A percentile compares a stretch with the other conserved stretches of the same genome.
Evolutionary conservation across 2,113 vertebrate genomes (phyloP).

Genomic region (Rattus norvegicus): DNA sequence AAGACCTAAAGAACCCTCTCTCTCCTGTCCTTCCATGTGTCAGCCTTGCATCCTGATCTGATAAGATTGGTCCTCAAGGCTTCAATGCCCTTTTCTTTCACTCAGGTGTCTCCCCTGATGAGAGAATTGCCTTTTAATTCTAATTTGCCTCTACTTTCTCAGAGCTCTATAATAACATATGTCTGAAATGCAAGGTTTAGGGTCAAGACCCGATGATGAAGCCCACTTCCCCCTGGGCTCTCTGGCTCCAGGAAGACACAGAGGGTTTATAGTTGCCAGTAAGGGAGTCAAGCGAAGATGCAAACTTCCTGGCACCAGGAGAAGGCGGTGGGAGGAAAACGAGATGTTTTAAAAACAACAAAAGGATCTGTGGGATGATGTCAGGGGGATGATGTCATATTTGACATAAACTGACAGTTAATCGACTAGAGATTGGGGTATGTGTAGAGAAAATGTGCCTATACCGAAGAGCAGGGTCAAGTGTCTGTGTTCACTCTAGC

Average conservation of each 20-base stretch:
- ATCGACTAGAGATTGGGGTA: not conserved
- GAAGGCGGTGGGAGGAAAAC: slow-evolving; percentile 49
- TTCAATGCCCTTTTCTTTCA: not conserved
- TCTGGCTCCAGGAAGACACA: slow-evolving; percentile 3
- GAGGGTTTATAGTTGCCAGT: not conserved
- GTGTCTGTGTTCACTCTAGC: not conserved
- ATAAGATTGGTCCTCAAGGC: accelerated
- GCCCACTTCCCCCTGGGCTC: not conserved
- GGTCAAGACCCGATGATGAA: not conserved
- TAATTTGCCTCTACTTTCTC: not conserved
- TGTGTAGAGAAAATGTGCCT: not conserved
- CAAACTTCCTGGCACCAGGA: not conserved
- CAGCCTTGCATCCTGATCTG: not conserved
- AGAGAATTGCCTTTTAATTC: not conserved
- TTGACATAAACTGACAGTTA: slow-evolving; percentile 52
- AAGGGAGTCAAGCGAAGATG: not conserved
- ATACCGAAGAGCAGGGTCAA: not conserved
- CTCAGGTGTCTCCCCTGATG: not conserved
- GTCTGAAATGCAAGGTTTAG: not conserved
- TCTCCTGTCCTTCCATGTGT: not conserved
- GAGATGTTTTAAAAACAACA: slow-evolving; percentile 65
- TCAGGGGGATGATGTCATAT: slow-evolving; percentile 33
- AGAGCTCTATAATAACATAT: not conserved
- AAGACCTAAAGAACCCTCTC: not conserved
- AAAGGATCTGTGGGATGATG: slow-evolving; percentile 49